Conservation (phyloP, 2,113 vertebrate genomes). For the Uria aalge region DNA sequence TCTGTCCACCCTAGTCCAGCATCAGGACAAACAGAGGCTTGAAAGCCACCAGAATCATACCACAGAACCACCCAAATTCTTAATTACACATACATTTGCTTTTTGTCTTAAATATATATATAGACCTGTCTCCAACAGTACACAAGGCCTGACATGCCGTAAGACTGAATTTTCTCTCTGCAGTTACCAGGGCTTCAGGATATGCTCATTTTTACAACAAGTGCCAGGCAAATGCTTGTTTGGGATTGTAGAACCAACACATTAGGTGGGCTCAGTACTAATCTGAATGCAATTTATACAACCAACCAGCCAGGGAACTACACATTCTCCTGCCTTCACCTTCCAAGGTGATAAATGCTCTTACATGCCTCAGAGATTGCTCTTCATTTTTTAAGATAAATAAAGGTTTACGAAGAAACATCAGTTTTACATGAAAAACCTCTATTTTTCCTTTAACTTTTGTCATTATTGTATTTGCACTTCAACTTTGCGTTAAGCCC, state of each 20-base stretch:
- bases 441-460: not conserved
- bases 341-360: conserved; percentile 11
- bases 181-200: not conserved
- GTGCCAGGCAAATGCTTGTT: not conserved
- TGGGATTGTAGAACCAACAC: not conserved
- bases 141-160: not conserved
- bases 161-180: not conserved
- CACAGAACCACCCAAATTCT: not conserved
- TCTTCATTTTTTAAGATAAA: conserved; percentile 39
- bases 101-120: not conserved
- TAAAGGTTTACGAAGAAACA: conserved; percentile 36
- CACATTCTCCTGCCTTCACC: not conserved
- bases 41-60: not conserved
- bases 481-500: not conserved
- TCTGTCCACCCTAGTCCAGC: not conserved
- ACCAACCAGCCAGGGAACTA: not conserved
- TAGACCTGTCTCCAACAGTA: not conserved
- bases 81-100: not conserved
- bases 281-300: not conserved
- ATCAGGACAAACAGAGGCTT: not conserved
- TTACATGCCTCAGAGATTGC: not conserved
- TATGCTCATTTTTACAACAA: not conserved
- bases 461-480: not conserved
- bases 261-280: not conserved
- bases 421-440: conserved; percentile 19